These are phyloP conservation scores for Phytoseiulus persimilis DNA, from an alignment of 2,888 invertebrate species.

Conservation along the genomic window DNA sequence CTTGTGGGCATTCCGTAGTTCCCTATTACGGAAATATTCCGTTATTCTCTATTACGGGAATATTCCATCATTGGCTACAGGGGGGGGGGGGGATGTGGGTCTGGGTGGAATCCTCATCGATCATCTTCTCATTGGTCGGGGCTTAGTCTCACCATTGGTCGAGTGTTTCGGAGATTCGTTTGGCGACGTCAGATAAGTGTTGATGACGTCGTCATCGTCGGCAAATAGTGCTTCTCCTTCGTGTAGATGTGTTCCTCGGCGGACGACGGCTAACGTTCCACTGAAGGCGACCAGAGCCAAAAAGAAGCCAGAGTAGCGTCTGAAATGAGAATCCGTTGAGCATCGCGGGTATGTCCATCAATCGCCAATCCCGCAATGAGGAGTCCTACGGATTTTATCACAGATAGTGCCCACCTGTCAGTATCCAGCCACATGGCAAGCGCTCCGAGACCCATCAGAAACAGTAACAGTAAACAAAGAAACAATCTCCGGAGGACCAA, in stretches of 20 bases:
- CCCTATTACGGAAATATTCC: too few relatives aligned
- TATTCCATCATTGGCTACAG: too few relatives aligned
- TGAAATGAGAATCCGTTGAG: background rate
- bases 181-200: slow-evolving; percentile 22
- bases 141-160: background rate
- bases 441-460: slow-evolving; percentile 28
- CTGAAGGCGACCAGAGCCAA: slow-evolving; percentile 31
- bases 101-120: too few relatives aligned
- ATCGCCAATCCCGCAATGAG: background rate
- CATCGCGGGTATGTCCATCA: background rate
- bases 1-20: too few relatives aligned
- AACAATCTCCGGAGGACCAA: slow-evolving; percentile 19
- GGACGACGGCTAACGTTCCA: slow-evolving; percentile 25
- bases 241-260: slow-evolving; percentile 10
- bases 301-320: slow-evolving; percentile 31
- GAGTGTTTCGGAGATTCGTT: slow-evolving; percentile 22
- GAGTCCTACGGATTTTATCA: background rate
- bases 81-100: too few relatives aligned
- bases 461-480: background rate
- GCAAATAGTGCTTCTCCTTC: slow-evolving; percentile 17
- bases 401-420: background rate
- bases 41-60: too few relatives aligned
- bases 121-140: background rate
- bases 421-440: slow-evolving; percentile 34
- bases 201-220: slow-evolving; percentile 28